Evolutionary conservation across 2,888 invertebrate species (phyloP), one percentile per base, ranked within the genome.

Genomic region (Palloptera scutellata): DNA sequence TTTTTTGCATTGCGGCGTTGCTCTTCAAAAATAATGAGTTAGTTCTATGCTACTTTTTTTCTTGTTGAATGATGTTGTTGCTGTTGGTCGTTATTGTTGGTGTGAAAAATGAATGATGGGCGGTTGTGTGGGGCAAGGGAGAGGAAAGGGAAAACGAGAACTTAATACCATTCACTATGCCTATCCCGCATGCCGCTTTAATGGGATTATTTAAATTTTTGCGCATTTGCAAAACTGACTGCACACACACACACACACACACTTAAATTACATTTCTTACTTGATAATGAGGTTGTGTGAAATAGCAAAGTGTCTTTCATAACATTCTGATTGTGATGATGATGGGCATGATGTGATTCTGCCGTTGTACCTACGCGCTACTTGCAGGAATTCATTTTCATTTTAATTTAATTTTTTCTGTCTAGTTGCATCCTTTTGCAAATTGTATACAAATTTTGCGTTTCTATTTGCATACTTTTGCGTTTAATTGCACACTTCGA

Each of bases 1-100:
- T n/a, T 48, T 48, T 13, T 54, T 12, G 54, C 54, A 15, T 54
- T 54, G 15, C 20, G 51, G 15, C 15, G 51, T 15, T n/a, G n/a
- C 54, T 17, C 12, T 17, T 54, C 19, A 54, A 19, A 54, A 54
- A 54, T 54, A 54, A 54, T 20, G 54, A 54, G 54, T 54, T 54
- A 12, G 54, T 19, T n/a, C 30, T 48, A 48, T 13, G 15, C n/a
- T 48, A 48, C 48, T 13, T 15, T 48, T 48, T 19, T 54, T 54
- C 54, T 19, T 13, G 51, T 48, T 48, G n/a, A 48, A 15, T 48
- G 13, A n/a, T 48, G 51, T 15, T n/a, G 2, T 15, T n/a, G 51
- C 13, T n/a, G 51, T n/a, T 48, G 30, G 51, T n/a, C 6, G 30
- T 30, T 30, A 30, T 30, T 30, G 30, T 30, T 30, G 30, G 30